Percentiles rank a stretch among this genome's conserved stretches.
Evolutionary conservation across 2,113 vertebrate genomes (phyloP).

Genomic region (Isurus oxyrinchus): DNA sequence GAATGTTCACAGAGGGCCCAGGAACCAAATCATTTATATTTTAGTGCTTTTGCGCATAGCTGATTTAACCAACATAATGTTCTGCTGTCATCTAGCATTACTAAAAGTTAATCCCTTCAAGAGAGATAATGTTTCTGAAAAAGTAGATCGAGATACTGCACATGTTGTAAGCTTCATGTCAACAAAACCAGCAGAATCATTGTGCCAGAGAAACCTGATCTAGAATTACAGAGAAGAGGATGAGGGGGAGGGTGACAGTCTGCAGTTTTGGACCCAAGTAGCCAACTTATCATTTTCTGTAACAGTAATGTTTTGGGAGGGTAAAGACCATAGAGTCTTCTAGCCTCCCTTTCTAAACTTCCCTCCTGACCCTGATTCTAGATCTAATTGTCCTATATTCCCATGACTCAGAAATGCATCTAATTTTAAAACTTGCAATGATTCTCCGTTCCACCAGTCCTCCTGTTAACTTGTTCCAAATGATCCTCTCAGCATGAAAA

Average conservation of each 20-base stretch:
- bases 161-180: not conserved
- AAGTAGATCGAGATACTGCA: not conserved
- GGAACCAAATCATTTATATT: not conserved
- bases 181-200: not conserved
- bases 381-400: too few relatives aligned
- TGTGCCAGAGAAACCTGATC: not conserved
- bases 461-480: not conserved
- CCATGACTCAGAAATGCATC: not conserved
- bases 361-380: not conserved
- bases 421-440: not conserved
- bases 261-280: not conserved
- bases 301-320: not conserved
- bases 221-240: not conserved
- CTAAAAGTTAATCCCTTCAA: not conserved
- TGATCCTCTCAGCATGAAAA: not conserved
- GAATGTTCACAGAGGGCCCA: not conserved
- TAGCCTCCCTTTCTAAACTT: too few relatives aligned
- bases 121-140: not conserved
- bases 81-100: too few relatives aligned
- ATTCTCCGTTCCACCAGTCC: not conserved
- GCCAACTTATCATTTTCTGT: not conserved
- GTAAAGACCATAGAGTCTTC: not conserved
- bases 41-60: not conserved
- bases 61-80: not conserved
- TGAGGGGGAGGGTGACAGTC: not conserved